These are phyloP conservation scores for Ictalurus furcatus DNA, from an alignment of 2,113 vertebrate genomes.

Conservation along the genomic window DNA sequence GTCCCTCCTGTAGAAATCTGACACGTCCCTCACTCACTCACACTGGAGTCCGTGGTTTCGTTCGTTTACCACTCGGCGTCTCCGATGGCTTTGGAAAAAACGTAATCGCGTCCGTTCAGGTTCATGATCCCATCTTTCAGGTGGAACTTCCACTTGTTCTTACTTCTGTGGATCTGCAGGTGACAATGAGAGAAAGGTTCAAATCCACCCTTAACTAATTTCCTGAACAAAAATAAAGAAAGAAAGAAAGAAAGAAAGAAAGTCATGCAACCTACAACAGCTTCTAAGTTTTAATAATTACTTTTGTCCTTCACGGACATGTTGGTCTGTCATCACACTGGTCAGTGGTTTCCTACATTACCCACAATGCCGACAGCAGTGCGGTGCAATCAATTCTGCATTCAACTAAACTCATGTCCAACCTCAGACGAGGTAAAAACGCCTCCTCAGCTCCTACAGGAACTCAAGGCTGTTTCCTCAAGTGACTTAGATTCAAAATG, in stretches of 20 bases:
- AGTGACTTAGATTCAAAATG: too few relatives aligned
- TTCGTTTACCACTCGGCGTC: constrained; percentile 94
- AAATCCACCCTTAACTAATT: neutral
- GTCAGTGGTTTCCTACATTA: neutral
- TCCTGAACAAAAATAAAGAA: too few relatives aligned
- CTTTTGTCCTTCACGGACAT: neutral
- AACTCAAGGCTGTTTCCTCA: too few relatives aligned
- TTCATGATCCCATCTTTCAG: constrained; percentile 99
- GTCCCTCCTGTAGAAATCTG: constrained; percentile 38
- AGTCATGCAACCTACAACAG: neutral
- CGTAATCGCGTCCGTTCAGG: constrained; percentile 97
- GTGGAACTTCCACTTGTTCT: constrained; percentile 99
- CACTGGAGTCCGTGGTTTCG: neutral
- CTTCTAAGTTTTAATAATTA: too few relatives aligned
- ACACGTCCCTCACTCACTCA: neutral
- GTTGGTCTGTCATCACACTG: neutral
- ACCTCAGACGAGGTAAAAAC: too few relatives aligned
- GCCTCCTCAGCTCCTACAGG: too few relatives aligned
- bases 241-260: too few relatives aligned
- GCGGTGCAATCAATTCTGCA: too few relatives aligned
- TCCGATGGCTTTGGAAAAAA: constrained; percentile 99
- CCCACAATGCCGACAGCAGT: neutral
- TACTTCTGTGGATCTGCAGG: constrained; percentile 97
- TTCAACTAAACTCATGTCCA: too few relatives aligned
- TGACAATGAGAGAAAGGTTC: neutral